Base-by-base conservation (phyloP, 1,140 invertebrate species). In the Babylonia areolata region DNA sequence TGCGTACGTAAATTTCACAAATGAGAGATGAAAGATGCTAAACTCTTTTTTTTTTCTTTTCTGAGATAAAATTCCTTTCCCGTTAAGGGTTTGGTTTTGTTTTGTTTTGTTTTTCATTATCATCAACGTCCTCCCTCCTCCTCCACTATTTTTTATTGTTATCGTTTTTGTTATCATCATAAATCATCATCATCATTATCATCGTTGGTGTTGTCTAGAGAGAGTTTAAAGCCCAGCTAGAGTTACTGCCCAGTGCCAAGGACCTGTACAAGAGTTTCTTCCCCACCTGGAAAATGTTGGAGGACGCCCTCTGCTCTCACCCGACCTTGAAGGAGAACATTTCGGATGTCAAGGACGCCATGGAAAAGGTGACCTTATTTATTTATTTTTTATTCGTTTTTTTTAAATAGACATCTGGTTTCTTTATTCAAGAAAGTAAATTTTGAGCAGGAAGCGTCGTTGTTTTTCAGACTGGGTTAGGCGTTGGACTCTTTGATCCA, bases 241-340 rank as follows among this genome's bases (percentile, higher is more conserved):
- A 33, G 9, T 28, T 11, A 11, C 78, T 80, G 78, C 40, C 40
- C 40, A 33, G 1, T 3, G 46, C 28, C 28, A n/a, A n/a, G n/a
- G n/a, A n/a, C n/a, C 40, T 80, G 28, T 80, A 54, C 78, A 80
- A 80, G 78, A 80, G 42, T 39, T 80, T 39, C 46, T 80, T 80
- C 78, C 78, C 78, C 40, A 33, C 42, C 9, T 80, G 78, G 78
- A 80, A 80, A 42, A 80, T 80, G 78, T 12, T 80, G 42, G 78
- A 80, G 2, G 78, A 80, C 28, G 78, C 78, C 78, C 28, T 54
- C 28, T 80, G 78, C 33, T 5, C 40, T 5, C n/a, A n/a, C 28
- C 33, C 31, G 3, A 11, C 42, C 23, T 2, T 80, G 28, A 33
- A 0, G 2, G 3, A 54, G 28, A 35, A 51, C 42, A 80, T 80